Evolutionary conservation across 64 coral and sea anemone species (phyloP), one percentile per base, ranked within the genome.

Genomic region (Montipora sp.): DNA sequence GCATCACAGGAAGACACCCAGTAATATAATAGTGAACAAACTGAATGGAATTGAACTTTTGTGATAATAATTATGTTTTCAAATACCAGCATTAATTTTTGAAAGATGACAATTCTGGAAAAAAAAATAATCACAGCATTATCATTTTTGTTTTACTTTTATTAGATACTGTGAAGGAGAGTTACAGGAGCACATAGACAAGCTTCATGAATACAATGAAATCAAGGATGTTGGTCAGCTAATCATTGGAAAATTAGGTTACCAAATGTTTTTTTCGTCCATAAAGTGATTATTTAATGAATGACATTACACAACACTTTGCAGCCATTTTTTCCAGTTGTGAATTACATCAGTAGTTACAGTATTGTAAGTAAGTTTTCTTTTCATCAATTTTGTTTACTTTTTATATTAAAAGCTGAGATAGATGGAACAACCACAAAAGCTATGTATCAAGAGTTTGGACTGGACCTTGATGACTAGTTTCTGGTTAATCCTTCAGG

Each of bases 141-240:
- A 2, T 71, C 15, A 27, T 21, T 48, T 74, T 69, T 61, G 0
- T 78, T 21, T 10, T 14, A 0, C 73, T 45, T 16, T 53, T 46
- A 77, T 36, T 74, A 98, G 96, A 24, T 96, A 99, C 89, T 72
- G 93, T 85, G 98, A 96, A 58, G 80, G 79, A 77, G 98, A 99
- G 50, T 90, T 99, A 46, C 98, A 99, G 77, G 75, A 80, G 48
- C 98, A 99, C 76, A 99, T 99, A 72, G 89, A 99, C 43, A 99
- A 92, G 47, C 92, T 99, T 20, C 98, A 99, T 78, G 98, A 99
- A 59, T 99, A 99, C 76, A 99, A 99, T 92, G 98, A 99, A 51
- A 96, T 99, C 47, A 99, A 99, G 80, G 98, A 99, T 94, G 85
- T 89, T 78, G 90, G 94, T 16, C 98, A 99, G 69, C 51, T 96